These are phyloP conservation scores for Brachionus plicatilis DNA, from an alignment of 1,140 invertebrate species.

Conservation along the genomic window DNA sequence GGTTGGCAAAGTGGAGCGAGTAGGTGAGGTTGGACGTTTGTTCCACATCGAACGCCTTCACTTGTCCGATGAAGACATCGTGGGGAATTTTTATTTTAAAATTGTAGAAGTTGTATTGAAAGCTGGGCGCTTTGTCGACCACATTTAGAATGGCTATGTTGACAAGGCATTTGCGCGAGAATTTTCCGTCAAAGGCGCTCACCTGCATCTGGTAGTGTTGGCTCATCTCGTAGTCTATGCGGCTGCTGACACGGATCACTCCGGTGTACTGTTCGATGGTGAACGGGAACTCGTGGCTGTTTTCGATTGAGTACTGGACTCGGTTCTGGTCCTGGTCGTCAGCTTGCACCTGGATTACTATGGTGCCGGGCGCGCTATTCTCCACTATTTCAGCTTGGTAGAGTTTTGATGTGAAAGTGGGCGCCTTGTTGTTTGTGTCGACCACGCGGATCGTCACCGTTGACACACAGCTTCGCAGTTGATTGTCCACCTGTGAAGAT, in stretches of 20 bases:
- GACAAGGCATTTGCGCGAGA: background rate
- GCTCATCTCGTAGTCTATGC: constrained; percentile 31
- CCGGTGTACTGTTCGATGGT: constrained; percentile 4
- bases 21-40: constrained; percentile 2
- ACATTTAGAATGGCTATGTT: background rate
- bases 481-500: background rate
- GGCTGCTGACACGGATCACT: background rate
- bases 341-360: background rate
- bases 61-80: constrained; percentile 27
- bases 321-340: constrained; percentile 2
- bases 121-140: constrained; percentile 11
- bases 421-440: background rate
- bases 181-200: background rate
- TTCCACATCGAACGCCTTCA: constrained; percentile 5
- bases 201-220: background rate
- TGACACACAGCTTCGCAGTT: background rate
- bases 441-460: background rate
- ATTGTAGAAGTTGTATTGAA: constrained; percentile 26
- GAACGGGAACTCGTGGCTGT: constrained; percentile 11
- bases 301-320: background rate
- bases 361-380: background rate
- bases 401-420: background rate
- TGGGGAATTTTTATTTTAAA: constrained; percentile 31
- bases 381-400: background rate
- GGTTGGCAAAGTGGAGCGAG: background rate